A percentile compares a stretch with the other conserved stretches of the same genome.
Evolutionary conservation across 2,113 vertebrate species (phyloP).

Genomic region (Phoxinus phoxinus): DNA sequence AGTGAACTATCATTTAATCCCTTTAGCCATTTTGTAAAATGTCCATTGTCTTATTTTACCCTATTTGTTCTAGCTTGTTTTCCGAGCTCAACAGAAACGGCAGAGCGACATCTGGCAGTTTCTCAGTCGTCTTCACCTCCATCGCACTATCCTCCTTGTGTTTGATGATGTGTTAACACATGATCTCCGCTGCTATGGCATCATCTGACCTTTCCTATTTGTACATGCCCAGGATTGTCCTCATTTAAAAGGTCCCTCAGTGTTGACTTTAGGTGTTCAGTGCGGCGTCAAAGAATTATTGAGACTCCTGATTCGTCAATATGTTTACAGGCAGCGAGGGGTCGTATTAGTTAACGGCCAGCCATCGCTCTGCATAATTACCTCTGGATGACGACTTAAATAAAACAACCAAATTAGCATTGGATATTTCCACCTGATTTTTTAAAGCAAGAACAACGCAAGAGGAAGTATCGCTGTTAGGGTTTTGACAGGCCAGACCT

Average conservation of each 20-base stretch:
- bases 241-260: not conserved
- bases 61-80: not conserved
- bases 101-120: not conserved
- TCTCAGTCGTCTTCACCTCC: constrained; percentile 1
- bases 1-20: not conserved
- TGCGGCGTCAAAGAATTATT: not conserved
- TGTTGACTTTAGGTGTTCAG: constrained; percentile 16
- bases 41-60: not conserved
- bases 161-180: constrained; percentile 3
- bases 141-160: not conserved
- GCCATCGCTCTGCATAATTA: constrained; percentile 22
- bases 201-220: not conserved
- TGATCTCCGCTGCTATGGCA: not conserved
- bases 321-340: constrained; percentile 35
- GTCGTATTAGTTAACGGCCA: constrained; percentile 11
- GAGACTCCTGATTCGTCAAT: constrained; percentile 27
- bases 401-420: not conserved
- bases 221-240: constrained; percentile 34
- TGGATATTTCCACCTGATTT: not conserved
- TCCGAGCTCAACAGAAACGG: not conserved
- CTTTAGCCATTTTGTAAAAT: not conserved
- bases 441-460: not conserved
- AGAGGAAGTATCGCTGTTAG: not conserved
- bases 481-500: not conserved
- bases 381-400: not conserved